These are phyloP conservation scores for Penaeus vannamei DNA, from an alignment of 1,140 invertebrate species.

Conservation along the genomic window DNA sequence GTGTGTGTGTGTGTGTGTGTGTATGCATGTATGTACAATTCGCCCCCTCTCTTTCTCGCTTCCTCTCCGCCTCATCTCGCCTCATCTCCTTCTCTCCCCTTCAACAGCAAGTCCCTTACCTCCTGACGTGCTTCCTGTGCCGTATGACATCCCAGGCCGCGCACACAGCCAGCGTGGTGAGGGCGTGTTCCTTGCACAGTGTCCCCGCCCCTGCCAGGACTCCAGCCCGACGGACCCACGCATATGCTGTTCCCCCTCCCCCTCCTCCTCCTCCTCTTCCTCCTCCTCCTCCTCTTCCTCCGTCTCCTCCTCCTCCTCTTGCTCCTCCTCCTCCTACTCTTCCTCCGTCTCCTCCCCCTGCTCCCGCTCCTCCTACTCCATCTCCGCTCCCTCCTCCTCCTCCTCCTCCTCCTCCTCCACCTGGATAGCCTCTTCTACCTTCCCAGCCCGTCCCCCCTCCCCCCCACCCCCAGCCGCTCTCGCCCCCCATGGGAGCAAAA, in stretches of 20 bases:
- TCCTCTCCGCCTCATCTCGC: no score
- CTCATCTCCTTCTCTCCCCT: no score
- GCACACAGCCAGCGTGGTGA: constrained; percentile 49
- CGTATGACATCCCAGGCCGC: constrained; percentile 54
- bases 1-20: no score
- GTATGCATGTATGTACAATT: no score
- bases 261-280: background rate
- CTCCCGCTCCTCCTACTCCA: no score
- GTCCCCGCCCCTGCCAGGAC: constrained; percentile 46
- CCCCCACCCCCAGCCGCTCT: no score
- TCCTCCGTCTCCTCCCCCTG: background rate
- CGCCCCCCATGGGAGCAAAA: no score
- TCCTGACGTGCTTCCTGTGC: constrained; percentile 53
- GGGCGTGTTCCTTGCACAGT: constrained; percentile 53
- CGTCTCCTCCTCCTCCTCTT: background rate
- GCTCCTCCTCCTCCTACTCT: background rate
- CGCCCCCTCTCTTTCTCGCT: no score
- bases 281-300: background rate
- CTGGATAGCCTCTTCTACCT: no score
- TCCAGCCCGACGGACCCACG: constrained; percentile 39
- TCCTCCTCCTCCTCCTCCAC: no score
- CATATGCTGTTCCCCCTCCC: background rate
- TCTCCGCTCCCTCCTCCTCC: no score
- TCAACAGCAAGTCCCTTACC: constrained; percentile 1
- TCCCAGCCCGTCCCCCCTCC: no score